Percentiles rank a stretch among this genome's conserved stretches.
Evolutionary conservation across 2,113 vertebrate species (phyloP).

Genomic region (Columba janthina): DNA sequence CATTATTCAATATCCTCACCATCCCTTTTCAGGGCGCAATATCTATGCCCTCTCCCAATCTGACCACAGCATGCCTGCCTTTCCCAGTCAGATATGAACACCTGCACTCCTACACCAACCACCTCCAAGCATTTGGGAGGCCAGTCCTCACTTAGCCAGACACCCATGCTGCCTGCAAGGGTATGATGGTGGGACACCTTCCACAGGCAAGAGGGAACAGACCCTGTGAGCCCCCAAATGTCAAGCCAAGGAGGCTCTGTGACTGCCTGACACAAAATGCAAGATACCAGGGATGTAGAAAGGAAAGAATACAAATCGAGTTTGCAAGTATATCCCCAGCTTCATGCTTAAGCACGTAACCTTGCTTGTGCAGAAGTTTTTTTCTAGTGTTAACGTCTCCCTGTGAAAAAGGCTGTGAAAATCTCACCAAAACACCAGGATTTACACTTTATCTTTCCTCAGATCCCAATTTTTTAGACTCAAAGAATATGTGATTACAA

Average conservation of each 20-base stretch:
- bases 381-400: background rate
- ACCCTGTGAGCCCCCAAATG: background rate
- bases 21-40: background rate
- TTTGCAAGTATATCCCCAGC: background rate
- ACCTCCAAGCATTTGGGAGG: background rate
- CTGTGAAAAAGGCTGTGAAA: background rate
- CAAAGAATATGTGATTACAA: background rate
- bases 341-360: background rate
- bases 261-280: background rate
- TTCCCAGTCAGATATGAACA: background rate
- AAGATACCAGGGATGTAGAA: background rate
- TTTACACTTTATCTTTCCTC: background rate
- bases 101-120: background rate
- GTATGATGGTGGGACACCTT: background rate
- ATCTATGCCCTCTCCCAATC: background rate
- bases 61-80: background rate
- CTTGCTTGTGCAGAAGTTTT: background rate
- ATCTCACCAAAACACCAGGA: background rate
- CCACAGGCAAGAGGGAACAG: background rate
- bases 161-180: fast-evolving
- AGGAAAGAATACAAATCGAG: background rate
- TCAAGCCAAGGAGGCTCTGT: background rate
- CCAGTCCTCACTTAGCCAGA: background rate
- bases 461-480: background rate
- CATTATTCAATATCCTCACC: background rate